Conservation (phyloP, 2,113 vertebrate genomes). For the Etheostoma spectabile region DNA sequence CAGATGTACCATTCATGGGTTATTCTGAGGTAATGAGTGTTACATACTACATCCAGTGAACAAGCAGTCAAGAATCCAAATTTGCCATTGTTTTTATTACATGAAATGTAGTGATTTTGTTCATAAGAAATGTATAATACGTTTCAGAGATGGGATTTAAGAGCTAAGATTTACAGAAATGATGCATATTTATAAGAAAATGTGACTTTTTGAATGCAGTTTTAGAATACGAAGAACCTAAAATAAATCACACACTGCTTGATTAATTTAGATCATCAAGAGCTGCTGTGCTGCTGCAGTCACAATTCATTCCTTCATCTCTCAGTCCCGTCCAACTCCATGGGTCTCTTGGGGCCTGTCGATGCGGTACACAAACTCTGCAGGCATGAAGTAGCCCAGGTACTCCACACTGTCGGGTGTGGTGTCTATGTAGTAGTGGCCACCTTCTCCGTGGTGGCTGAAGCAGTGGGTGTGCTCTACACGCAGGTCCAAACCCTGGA, state of each 20-base stretch:
- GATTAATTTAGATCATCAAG: neutral
- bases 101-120: neutral
- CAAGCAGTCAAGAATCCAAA: neutral
- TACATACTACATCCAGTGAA: neutral
- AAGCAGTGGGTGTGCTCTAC: constrained; percentile 96
- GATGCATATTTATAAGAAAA: neutral
- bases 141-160: neutral
- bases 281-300: neutral
- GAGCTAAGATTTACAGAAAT: neutral
- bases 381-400: constrained; percentile 91
- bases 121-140: neutral
- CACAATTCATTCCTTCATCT: neutral
- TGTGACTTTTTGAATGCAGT: neutral
- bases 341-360: constrained; percentile 91
- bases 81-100: constrained; percentile 1
- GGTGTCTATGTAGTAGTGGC: constrained; percentile 96
- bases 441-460: constrained; percentile 94
- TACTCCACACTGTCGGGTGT: constrained; percentile 93
- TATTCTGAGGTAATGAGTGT: neutral
- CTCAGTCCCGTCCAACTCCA: constrained; percentile 87
- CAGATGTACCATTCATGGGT: neutral
- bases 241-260: neutral
- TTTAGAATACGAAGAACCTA: neutral
- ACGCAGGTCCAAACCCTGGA: constrained; percentile 93
- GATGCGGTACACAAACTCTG: constrained; percentile 92